phyloP scores from a whole-genome alignment of 92 coral and sea anemone genomes.

The Phymanthus crucifer region DNA sequence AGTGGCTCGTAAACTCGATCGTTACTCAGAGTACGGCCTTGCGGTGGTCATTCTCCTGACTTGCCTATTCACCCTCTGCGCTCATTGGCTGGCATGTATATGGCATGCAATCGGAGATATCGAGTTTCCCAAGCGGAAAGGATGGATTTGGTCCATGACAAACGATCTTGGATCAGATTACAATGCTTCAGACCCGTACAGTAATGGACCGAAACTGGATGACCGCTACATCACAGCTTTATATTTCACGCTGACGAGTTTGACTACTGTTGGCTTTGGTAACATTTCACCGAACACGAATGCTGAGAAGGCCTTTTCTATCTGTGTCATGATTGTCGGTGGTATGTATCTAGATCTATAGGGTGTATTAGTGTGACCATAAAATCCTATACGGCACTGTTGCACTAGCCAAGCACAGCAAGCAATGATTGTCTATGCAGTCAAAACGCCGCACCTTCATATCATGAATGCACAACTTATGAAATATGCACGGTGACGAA shows the following conservation, averaged over 20 bases:
- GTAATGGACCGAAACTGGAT: slow-evolving; percentile 37
- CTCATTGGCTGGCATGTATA: slow-evolving; percentile 98
- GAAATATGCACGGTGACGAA: no score
- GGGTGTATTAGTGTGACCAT: not conserved
- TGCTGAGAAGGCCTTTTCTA: slow-evolving; percentile 88
- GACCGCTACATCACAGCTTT: slow-evolving; percentile 83
- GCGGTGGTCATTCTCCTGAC: slow-evolving; percentile 93
- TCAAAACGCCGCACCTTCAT: no score
- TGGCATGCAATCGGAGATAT: slow-evolving; percentile 84
- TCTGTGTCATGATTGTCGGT: slow-evolving; percentile 87
- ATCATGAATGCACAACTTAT: no score
- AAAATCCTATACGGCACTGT: no score
- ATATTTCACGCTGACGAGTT: slow-evolving; percentile 88
- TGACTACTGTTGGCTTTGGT: slow-evolving; percentile 98
- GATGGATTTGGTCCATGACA: slow-evolving; percentile 72
- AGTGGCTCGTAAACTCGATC: slow-evolving; percentile 94
- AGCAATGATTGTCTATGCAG: no score
- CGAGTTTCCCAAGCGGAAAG: slow-evolving; percentile 50
- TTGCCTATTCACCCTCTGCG: slow-evolving; percentile 81
- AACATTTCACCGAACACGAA: slow-evolving; percentile 92
- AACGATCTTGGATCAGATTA: slow-evolving; percentile 34
- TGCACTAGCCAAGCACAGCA: no score
- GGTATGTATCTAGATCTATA: slow-evolving; percentile 48
- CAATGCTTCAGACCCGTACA: slow-evolving; percentile 26
- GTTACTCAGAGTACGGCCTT: slow-evolving; percentile 96